These are phyloP conservation scores for Aphodius sticticus DNA, from an alignment of 2,888 invertebrate species.

Conservation along the genomic window DNA sequence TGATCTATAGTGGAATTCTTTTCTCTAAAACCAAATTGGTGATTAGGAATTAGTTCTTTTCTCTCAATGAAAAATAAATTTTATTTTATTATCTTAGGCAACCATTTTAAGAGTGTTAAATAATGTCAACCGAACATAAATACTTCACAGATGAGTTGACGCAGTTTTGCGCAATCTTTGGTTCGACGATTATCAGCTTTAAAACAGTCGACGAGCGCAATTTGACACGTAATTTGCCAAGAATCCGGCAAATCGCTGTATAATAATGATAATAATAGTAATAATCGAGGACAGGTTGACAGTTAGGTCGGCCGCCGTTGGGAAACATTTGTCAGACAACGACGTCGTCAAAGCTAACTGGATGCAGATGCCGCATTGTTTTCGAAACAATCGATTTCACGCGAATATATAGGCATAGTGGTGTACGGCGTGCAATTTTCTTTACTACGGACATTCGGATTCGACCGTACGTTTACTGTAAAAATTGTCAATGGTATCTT, in stretches of 20 bases:
- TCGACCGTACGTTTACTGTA: background rate
- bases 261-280: background rate
- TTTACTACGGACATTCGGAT: background rate
- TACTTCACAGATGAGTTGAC: too few relatives aligned
- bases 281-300: background rate
- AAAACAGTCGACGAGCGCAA: background rate
- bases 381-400: background rate
- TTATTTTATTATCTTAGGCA: too few relatives aligned
- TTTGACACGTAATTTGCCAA: background rate
- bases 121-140: too few relatives aligned
- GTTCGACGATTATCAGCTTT: background rate
- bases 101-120: too few relatives aligned
- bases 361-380: conserved; percentile 4
- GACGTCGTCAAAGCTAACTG: background rate
- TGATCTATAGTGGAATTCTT: too few relatives aligned
- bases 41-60: too few relatives aligned
- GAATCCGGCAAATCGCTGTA: background rate
- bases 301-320: background rate
- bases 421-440: background rate
- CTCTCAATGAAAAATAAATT: too few relatives aligned
- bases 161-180: too few relatives aligned
- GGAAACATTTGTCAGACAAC: background rate
- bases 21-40: too few relatives aligned
- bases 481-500: too few relatives aligned
- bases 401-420: background rate